phyloP scores from a whole-genome alignment of 2,113 vertebrate species.

The Myotis brandtii region DNA sequence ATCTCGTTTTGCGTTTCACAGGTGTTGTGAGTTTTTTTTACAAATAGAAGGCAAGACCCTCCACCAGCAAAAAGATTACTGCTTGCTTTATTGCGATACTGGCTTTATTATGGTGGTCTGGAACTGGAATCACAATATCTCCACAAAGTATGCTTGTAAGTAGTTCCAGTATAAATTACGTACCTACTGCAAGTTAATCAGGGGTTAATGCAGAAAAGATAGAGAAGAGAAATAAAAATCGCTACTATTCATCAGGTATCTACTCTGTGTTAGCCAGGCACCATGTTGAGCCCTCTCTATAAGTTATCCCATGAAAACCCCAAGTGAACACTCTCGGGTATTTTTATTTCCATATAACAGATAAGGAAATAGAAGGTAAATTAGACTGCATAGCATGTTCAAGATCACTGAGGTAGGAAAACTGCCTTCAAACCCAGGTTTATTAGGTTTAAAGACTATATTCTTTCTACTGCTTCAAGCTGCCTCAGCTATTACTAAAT shows the following conservation, averaged over 20 bases:
- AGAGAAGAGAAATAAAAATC: neutral
- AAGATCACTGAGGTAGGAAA: neutral
- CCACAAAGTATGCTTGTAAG: neutral
- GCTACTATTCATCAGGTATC: neutral
- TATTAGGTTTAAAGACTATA: neutral
- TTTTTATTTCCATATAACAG: neutral
- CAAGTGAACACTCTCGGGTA: neutral
- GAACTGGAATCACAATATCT: neutral
- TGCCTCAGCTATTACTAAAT: neutral
- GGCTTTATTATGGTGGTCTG: neutral
- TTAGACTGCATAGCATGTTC: neutral
- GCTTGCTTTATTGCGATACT: neutral
- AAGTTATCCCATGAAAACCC: neutral
- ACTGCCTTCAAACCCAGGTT: constrained; percentile 15
- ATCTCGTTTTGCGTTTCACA: neutral
- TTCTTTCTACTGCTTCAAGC: neutral
- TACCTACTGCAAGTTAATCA: neutral
- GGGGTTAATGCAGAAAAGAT: neutral
- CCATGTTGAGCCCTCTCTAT: neutral
- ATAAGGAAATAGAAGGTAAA: neutral
- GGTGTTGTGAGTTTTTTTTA: neutral
- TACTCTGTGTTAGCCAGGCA: neutral
- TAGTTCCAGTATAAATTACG: neutral
- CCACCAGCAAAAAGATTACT: neutral
- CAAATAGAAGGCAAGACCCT: neutral